Evolutionary conservation across 1,140 invertebrate genomes (phyloP), one percentile per base, ranked within the genome.

Genomic region (Drosophila seguyi): DNA sequence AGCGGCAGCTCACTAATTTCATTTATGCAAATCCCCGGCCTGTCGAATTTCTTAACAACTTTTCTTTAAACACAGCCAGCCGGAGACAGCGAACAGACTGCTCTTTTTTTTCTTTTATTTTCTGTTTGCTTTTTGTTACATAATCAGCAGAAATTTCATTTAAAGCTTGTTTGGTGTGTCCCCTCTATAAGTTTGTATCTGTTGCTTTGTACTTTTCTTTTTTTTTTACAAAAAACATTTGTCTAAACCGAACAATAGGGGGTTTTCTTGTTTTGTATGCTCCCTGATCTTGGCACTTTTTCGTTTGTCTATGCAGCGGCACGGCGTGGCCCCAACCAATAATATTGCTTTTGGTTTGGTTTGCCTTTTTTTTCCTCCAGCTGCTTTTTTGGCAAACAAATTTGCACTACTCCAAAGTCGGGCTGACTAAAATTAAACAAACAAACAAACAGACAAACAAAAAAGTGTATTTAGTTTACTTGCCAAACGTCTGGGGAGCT

Each of bases 31-130:
- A 73, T 73, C 53, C 42, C 52, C 20, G 34, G 36, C 20, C 27
- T 67, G 82, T 67, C 79, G n/a, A 83, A 79, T 86, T 86, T 86
- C 84, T 52, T 68, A 71, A 88, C 84, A 71, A 79, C 79, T 79
- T 87, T 85, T 87, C 79, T 79, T 62, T 74, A 50, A 57, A 57
- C 62, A 60, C 42, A 52, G 20, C 38, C 31, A 25, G 14, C 2
- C 18, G 48, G 29, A 18, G n/a, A n/a, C 29, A 16, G 20, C 44
- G 34, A 52, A 77, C 73, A 53, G 73, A 52, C 68, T 59, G 44
- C 62, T 67, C 53, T 75, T 77, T 67, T 65, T 60, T 73, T 66
- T 63, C 36, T 29, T 18, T 6, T 27, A 0, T 27, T 25, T 41
- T 38, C 50, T 34, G 31, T 25, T 34, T 72, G n/a, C 31, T 36